Percentiles rank a stretch among this genome's conserved stretches.
phyloP scores from a whole-genome alignment of 2,113 vertebrate genomes.

The Myotis yumanensis region DNA sequence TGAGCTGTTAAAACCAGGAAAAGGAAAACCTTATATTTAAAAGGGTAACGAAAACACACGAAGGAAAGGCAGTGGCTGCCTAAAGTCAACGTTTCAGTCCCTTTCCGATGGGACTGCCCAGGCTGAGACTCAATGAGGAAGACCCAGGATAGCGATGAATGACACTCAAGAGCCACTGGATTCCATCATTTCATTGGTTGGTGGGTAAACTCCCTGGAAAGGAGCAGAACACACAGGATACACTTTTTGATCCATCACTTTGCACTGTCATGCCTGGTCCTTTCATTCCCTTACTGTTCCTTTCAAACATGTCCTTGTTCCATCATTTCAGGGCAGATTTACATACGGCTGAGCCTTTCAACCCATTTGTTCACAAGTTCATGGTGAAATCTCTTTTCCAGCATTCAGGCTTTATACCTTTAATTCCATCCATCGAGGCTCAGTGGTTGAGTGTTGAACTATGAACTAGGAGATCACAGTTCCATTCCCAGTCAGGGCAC shows the following conservation, averaged over 20 bases:
- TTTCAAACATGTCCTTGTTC: background rate
- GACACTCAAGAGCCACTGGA: too few species aligned
- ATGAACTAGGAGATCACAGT: too few species aligned
- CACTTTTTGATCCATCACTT: background rate
- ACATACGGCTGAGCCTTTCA: background rate
- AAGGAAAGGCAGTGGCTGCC: background rate
- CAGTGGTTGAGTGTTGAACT: too few species aligned
- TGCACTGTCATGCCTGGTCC: too few species aligned
- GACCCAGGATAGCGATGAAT: background rate
- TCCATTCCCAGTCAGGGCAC: too few species aligned
- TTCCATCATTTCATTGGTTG: background rate
- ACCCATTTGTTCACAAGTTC: background rate
- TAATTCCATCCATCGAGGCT: background rate
- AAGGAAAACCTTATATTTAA: background rate
- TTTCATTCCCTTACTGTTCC: background rate
- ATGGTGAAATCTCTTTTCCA: background rate
- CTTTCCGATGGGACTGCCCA: background rate
- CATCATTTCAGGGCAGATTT: background rate
- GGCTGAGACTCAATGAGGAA: background rate
- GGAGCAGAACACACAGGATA: background rate
- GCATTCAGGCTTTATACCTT: background rate
- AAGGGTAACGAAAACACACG: background rate
- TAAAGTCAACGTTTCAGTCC: background rate
- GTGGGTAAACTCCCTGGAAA: background rate
- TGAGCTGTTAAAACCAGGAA: background rate